Evolutionary conservation across 2,797 vertebrate genomes (phyloP).

Genomic region (Platyrinchus mystaceus): DNA sequence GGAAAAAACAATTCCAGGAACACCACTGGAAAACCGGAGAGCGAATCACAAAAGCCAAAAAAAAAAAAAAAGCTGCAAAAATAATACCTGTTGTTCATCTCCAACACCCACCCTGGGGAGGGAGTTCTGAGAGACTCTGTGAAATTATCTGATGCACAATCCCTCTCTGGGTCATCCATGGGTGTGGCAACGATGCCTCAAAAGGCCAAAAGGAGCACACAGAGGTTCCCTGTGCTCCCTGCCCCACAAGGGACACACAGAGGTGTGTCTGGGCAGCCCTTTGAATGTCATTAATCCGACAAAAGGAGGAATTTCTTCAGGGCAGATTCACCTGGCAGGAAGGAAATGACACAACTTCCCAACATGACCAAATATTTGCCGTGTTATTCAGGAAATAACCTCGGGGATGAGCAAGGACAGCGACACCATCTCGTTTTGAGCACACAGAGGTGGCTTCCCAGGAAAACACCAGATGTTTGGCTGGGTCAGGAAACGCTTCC

Average conservation of each 20-base stretch:
- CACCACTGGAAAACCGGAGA: neutral
- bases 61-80: neutral
- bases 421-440: neutral
- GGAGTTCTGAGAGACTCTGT: rapidly evolving
- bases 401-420: neutral
- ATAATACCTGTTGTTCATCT: neutral
- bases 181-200: rapidly evolving
- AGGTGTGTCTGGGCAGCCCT: neutral
- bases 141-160: neutral
- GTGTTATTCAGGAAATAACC: neutral
- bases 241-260: neutral
- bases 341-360: neutral
- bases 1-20: neutral
- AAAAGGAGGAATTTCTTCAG: neutral
- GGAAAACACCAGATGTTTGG: neutral
- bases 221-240: neutral
- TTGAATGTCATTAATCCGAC: neutral
- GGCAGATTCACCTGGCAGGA: neutral
- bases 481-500: neutral
- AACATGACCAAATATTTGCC: neutral
- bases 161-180: neutral
- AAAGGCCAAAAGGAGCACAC: neutral
- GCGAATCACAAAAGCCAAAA: neutral
- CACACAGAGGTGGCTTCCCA: rapidly evolving
- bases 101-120: neutral